These are phyloP conservation scores for Incurvaria masculella DNA, from an alignment of 2,888 invertebrate genomes.

Conservation along the genomic window DNA sequence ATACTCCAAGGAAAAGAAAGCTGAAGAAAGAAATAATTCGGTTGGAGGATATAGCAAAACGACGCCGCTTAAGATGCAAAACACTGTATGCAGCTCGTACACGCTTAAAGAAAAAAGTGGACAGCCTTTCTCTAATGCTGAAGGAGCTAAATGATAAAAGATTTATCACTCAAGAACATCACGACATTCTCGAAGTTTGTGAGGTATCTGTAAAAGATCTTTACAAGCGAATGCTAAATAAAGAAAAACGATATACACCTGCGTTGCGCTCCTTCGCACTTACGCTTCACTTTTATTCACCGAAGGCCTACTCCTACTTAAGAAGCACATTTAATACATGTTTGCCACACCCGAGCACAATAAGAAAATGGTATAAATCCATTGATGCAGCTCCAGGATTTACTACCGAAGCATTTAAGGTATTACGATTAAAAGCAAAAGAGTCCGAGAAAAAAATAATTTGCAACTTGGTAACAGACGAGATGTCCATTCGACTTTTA, in stretches of 20 bases:
- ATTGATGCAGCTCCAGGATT: slow-evolving; percentile 22
- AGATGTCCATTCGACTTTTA: slow-evolving; percentile 20
- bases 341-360: slow-evolving; percentile 20
- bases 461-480: slow-evolving; percentile 18
- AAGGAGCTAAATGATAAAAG: slow-evolving; percentile 8
- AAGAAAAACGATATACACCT: slow-evolving; percentile 3
- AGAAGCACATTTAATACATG: slow-evolving; percentile 18
- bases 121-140: slow-evolving; percentile 2
- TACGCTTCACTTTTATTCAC: slow-evolving; percentile 19
- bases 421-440: slow-evolving; percentile 14
- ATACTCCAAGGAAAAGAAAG: background rate
- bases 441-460: slow-evolving; percentile 10
- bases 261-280: slow-evolving; percentile 16
- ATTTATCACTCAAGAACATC: slow-evolving; percentile 7
- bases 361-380: slow-evolving; percentile 19
- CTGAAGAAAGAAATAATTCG: background rate
- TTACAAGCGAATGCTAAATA: background rate
- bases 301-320: slow-evolving; percentile 17
- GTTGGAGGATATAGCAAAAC: background rate
- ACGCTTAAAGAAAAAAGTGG: background rate
- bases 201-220: background rate
- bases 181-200: background rate
- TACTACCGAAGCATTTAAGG: slow-evolving; percentile 17
- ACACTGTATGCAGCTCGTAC: slow-evolving; percentile 2
- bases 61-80: slow-evolving; percentile 9